Evolutionary conservation across 2,888 invertebrate genomes (phyloP).

Genomic region (Cheilosia scutellata): DNA sequence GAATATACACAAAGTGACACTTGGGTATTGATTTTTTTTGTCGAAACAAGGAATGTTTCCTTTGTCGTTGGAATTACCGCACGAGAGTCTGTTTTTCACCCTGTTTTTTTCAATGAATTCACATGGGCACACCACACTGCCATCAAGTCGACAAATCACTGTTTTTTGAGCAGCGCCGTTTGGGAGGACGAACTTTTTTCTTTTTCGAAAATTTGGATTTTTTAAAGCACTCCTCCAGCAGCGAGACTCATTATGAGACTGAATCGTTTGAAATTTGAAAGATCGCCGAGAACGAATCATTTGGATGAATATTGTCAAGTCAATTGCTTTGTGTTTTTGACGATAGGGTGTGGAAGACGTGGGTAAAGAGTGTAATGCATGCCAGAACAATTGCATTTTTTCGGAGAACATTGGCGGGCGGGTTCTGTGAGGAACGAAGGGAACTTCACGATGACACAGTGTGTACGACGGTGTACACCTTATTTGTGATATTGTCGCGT

Average conservation of each 20-base stretch:
- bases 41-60: constrained; percentile 23
- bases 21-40: constrained; percentile 61
- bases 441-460: constrained; percentile 8
- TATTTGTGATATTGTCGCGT: constrained; percentile 15
- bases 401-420: constrained; percentile 21
- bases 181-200: neutral
- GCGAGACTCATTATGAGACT: constrained; percentile 64
- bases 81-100: neutral
- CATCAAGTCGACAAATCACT: constrained; percentile 27
- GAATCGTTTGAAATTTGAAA: constrained; percentile 40
- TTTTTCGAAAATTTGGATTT: constrained; percentile 20
- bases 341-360: constrained; percentile 28
- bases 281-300: constrained; percentile 38
- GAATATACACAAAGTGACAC: constrained; percentile 39
- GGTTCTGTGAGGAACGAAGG: constrained; percentile 1
- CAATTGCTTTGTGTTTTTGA: constrained; percentile 45
- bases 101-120: constrained; percentile 15
- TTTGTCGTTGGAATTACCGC: constrained; percentile 12
- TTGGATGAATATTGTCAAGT: constrained; percentile 54
- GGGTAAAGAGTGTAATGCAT: constrained; percentile 27
- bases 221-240: constrained; percentile 19
- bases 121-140: constrained; percentile 38
- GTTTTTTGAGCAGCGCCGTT: constrained; percentile 18
- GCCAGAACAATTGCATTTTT: constrained; percentile 55
- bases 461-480: constrained; percentile 35